Conservation (phyloP, 2,888 invertebrate species). For the Muscina levida region DNA sequence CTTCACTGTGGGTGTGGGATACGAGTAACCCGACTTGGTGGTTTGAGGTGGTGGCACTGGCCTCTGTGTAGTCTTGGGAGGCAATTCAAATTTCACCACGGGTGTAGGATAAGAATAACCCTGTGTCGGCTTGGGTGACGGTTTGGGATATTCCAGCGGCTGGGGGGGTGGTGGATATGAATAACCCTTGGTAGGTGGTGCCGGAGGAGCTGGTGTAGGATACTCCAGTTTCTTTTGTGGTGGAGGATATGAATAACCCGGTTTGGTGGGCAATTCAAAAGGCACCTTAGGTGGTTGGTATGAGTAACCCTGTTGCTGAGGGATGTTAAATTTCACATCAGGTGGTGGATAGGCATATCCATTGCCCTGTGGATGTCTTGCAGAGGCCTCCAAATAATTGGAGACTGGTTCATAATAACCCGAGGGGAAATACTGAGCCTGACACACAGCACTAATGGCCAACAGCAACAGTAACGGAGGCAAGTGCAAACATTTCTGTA, state of each 20-base stretch:
- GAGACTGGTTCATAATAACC: conserved; percentile 55
- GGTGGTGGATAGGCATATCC: conserved; percentile 59
- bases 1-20: conserved; percentile 47
- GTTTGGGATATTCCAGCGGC: conserved; percentile 58
- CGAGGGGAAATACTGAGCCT: conserved; percentile 65
- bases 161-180: conserved; percentile 50
- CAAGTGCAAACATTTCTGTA: conserved; percentile 69
- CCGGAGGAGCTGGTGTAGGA: conserved; percentile 15
- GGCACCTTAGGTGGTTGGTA: conserved; percentile 71
- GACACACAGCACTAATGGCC: conserved; percentile 62
- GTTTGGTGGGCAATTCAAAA: conserved; percentile 64
- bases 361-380: conserved; percentile 11
- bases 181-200: conserved; percentile 54
- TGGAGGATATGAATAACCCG: conserved; percentile 50
- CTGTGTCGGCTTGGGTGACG: conserved; percentile 51
- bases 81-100: conserved; percentile 42
- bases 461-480: conserved; percentile 70
- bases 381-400: conserved; percentile 42
- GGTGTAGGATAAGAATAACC: conserved; percentile 68
- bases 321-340: conserved; percentile 23
- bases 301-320: conserved; percentile 69
- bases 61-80: conserved; percentile 37
- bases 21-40: conserved; percentile 44
- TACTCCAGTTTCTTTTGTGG: conserved; percentile 44
- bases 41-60: conserved; percentile 45